phyloP scores from a whole-genome alignment of 1,140 invertebrate species.

The Babylonia areolata region DNA sequence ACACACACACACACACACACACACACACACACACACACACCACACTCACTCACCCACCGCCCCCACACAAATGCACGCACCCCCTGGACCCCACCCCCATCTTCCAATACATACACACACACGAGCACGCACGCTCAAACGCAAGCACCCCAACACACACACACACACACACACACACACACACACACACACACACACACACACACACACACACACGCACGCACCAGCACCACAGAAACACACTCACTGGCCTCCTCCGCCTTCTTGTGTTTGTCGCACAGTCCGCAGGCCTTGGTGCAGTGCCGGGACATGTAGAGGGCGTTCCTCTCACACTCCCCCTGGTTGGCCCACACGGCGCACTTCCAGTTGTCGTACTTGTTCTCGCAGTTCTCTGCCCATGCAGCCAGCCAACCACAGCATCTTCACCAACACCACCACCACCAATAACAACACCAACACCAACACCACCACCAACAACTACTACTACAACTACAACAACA shows the following conservation, averaged over 20 bases:
- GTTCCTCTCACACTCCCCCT: constrained; percentile 66
- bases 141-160: background rate
- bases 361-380: constrained; percentile 60
- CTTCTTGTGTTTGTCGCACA: constrained; percentile 47
- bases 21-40: too few species aligned
- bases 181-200: background rate
- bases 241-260: constrained; percentile 5
- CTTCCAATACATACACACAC: too few species aligned
- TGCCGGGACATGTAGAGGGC: constrained; percentile 59
- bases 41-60: too few species aligned
- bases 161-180: constrained; percentile 35
- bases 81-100: too few species aligned
- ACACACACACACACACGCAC: background rate
- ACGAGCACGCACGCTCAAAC: too few species aligned
- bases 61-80: too few species aligned
- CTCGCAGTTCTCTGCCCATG: constrained; percentile 33
- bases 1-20: too few species aligned
- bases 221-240: background rate
- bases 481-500: background rate
- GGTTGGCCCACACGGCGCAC: constrained; percentile 63
- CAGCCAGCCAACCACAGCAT: background rate
- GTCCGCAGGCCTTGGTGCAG: constrained; percentile 62
- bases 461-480: background rate
- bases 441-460: background rate
- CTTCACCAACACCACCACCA: background rate